Percentiles rank a stretch among this genome's conserved stretches.
Conservation (phyloP, 2,113 vertebrate species). For the Hypanus sabinus region DNA sequence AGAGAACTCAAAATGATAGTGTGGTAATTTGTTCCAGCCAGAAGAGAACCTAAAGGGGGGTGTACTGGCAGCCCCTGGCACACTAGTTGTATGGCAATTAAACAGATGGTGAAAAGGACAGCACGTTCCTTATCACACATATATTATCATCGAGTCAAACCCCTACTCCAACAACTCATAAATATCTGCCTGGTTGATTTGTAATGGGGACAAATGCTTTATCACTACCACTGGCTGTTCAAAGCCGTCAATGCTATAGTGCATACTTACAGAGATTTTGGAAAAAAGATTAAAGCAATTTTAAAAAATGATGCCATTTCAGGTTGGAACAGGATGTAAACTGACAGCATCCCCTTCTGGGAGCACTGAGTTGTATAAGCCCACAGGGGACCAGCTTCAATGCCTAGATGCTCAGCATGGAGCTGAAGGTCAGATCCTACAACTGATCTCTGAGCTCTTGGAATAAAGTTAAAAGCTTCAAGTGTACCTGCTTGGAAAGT, state of each 20-base stretch:
- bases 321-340: not conserved
- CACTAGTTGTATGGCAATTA: not conserved
- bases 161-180: no score
- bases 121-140: no score
- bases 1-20: not conserved
- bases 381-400: not conserved
- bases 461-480: not conserved
- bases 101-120: no score
- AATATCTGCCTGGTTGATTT: not conserved
- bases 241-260: not conserved
- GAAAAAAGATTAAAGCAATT: not conserved
- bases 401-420: not conserved
- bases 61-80: no score
- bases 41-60: no score
- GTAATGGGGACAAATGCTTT: not conserved
- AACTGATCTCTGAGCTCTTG: not conserved
- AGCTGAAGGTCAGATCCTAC: not conserved
- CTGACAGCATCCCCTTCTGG: not conserved
- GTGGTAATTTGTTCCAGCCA: not conserved
- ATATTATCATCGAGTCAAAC: not conserved
- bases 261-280: not conserved
- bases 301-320: not conserved
- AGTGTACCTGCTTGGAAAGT: not conserved
- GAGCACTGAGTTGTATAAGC: not conserved
- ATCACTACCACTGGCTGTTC: not conserved